Evolutionary conservation across 2,888 invertebrate species (phyloP), one percentile per base, ranked within the genome.

Genomic region (Ophion ellenae): DNA sequence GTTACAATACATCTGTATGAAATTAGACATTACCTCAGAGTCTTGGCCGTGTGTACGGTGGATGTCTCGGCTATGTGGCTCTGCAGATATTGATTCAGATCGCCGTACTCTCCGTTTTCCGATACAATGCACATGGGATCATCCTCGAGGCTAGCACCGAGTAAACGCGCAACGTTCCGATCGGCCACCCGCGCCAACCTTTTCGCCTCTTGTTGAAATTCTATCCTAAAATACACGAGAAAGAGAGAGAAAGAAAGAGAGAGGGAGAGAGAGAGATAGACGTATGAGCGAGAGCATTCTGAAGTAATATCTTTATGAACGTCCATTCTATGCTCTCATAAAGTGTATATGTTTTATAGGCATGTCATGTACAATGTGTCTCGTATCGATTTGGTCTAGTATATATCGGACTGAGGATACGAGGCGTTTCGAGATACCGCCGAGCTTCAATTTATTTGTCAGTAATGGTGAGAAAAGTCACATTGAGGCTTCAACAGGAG

Each of bases 41-140:
- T 96, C 92, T 96, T 96, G 86, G 95, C 96, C 86, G 95, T 95
- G 86, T 95, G 95, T 90, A 96, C 94, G 73, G 96, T 95, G 28
- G 96, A 95, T 66, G 96, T 96, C 94, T 97, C 97, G 59, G 97
- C 97, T 88, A 96, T 95, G 94, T 97, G 97, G 91, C 97, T 96
- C 93, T 97, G 97, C 90, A 98, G 95, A 94, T 97, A 97, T 95
- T 97, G 97, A 95, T 97, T 97, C 92, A 98, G 95, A 95, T 98
- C 98, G 81, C 97, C 97, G 91, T 96, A 95, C 92, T 96, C 96
- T 94, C 96, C 95, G 94, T 96, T 97, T 94, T 98, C 97, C 91
- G 97, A 95, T 84, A 98, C 96, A 93, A 97, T 96, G 94, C 96
- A 96, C 90, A 96, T 95, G 76, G 97, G 97, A 91, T 97, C 97